Base-by-base conservation (phyloP, 1,140 invertebrate genomes). In the Cephus cinctus region DNA sequence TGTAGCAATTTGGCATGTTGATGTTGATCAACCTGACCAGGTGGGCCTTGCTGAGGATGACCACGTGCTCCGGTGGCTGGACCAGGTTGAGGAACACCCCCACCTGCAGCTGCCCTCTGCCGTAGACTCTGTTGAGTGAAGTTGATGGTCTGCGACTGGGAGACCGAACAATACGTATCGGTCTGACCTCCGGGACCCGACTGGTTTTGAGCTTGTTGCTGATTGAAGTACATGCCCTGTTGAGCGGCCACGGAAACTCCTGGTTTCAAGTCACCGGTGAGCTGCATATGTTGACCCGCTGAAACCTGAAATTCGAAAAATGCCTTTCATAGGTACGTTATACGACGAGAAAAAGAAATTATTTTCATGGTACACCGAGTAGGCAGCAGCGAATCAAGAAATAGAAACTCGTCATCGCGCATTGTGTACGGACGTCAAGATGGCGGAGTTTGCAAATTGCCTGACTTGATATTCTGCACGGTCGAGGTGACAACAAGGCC, bases 71-170 rank as follows among this genome's bases (percentile, higher is more conserved):
- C 61, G 2, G 57, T 45, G 1, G 54, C 41, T 16, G 53, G 56
- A 16, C 53, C 56, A 4, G 59, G 43, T 43, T 73, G 73, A 12
- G 66, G 64, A 36, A 67, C 67, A 16, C 67, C 61, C 65, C 72
- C 57, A 59, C 65, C 55, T 19, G 73, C 65, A 15, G 73, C 65
- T 31, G 78, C 77, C 32, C 79, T 57, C 50, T 79, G 80, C 56
- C 80, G 66, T 38, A 83, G 67, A 44, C 80, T 83, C 52, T 89
- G 87, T 63, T 90, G 88, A 4, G 86, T 86, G 63, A 92, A 89
- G 65, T 90, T 91, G 58, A 93, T 88, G 43, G 86, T 89, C 72
- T 90, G 88, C 35, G 86, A 86, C 73, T 90, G 88, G 3, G 86
- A 86, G 50, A 89, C 82, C 12, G 86, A 85, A 45, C 74, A 78